A percentile compares a stretch with the other conserved stretches of the same genome.
These are phyloP conservation scores for Microcebus murinus DNA, from an alignment of 2,113 vertebrate genomes.

Conservation along the genomic window DNA sequence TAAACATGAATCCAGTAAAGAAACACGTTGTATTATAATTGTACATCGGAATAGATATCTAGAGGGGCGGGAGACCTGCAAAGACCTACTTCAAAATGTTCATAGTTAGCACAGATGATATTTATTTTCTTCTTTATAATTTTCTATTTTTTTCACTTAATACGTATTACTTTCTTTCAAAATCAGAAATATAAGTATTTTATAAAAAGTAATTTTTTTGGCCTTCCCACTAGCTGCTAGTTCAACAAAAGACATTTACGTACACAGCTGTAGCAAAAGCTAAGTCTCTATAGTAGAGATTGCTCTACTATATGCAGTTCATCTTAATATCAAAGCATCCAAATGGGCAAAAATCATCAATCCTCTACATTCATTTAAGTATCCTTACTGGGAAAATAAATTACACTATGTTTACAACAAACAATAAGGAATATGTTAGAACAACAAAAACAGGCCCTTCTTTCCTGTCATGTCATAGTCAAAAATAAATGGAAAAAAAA, in stretches of 20 bases:
- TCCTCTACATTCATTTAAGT: neutral
- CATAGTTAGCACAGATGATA: neutral
- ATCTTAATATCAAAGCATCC: neutral
- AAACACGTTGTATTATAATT: neutral
- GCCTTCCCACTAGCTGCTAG: neutral
- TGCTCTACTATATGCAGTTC: neutral
- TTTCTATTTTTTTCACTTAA: neutral
- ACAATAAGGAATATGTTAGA: neutral
- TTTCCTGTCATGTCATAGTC: neutral
- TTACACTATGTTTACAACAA: neutral
- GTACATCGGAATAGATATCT: neutral
- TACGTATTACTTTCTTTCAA: slow-evolving; percentile 6
- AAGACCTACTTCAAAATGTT: neutral
- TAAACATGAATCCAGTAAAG: neutral
- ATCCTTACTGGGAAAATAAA: neutral
- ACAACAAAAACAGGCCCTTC: neutral
- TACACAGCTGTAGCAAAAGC: neutral
- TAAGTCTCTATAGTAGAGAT: neutral
- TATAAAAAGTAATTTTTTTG: neutral
- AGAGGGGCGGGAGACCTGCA: neutral
- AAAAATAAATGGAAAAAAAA: too few relatives aligned
- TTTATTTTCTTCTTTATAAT: neutral
- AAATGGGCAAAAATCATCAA: neutral
- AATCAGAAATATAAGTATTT: neutral
- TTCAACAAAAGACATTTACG: neutral